Conservation (phyloP, 2,113 vertebrate species). For the Lampris incognitus region DNA sequence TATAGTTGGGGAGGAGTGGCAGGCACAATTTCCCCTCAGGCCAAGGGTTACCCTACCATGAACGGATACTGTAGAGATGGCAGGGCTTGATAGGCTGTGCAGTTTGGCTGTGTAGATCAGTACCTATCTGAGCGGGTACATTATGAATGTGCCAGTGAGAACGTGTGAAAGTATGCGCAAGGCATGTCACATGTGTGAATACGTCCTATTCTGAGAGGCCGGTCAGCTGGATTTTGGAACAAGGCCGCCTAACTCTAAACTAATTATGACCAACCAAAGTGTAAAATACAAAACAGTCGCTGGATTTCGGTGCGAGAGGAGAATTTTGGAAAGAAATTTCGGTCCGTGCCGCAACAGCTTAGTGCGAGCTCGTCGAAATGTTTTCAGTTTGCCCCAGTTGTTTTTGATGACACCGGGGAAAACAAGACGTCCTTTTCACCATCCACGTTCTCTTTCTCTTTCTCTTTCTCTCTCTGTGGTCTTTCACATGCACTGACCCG, state of each 20-base stretch:
- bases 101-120: not conserved
- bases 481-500: too few species aligned
- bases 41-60: constrained; percentile 23
- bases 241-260: constrained; percentile 47
- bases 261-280: constrained; percentile 40
- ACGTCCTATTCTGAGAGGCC: constrained; percentile 38
- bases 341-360: not conserved
- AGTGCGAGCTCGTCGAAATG: constrained; percentile 23
- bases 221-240: constrained; percentile 57
- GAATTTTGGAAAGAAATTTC: constrained; percentile 12
- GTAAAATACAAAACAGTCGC: constrained; percentile 3
- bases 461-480: not conserved
- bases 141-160: not conserved
- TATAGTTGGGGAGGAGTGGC: constrained; percentile 2
- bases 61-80: constrained; percentile 13
- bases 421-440: not conserved
- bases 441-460: not conserved
- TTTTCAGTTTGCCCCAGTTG: not conserved
- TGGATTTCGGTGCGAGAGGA: not conserved
- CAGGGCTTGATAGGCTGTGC: constrained; percentile 31
- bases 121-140: constrained; percentile 9
- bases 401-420: not conserved
- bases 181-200: not conserved
- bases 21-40: constrained; percentile 30
- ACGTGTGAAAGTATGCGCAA: not conserved